A percentile compares a stretch with the other conserved stretches of the same genome.
Conservation (phyloP, 2,797 vertebrate species). For the Sebastes oblongus region DNA sequence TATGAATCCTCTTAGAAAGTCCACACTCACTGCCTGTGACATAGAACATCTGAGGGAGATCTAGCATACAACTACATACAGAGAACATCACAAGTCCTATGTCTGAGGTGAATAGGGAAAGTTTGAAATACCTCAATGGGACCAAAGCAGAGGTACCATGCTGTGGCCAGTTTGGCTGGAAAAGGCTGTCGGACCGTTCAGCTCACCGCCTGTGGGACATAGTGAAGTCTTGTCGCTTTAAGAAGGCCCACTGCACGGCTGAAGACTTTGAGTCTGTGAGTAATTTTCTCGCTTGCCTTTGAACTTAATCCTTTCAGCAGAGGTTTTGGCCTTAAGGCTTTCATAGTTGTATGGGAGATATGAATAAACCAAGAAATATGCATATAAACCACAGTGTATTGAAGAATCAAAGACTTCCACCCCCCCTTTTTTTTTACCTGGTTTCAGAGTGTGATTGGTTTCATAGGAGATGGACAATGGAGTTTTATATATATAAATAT, state of each 20-base stretch:
- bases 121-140: slow-evolving; percentile 48
- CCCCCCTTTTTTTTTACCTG: slow-evolving; percentile 53
- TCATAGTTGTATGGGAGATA: slow-evolving; percentile 67
- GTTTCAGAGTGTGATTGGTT: slow-evolving; percentile 65
- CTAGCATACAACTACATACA: slow-evolving; percentile 30
- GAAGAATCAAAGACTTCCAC: slow-evolving; percentile 73
- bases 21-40: slow-evolving; percentile 28
- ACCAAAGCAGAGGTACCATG: slow-evolving; percentile 37
- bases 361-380: slow-evolving; percentile 80
- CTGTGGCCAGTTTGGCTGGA: slow-evolving; percentile 50
- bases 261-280: slow-evolving; percentile 79
- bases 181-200: slow-evolving; percentile 42
- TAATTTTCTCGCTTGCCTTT: slow-evolving; percentile 82
- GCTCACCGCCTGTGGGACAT: slow-evolving; percentile 70
- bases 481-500: slow-evolving; percentile 9
- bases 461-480: slow-evolving; percentile 57
- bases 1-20: slow-evolving; percentile 43
- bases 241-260: slow-evolving; percentile 62
- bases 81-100: slow-evolving; percentile 21
- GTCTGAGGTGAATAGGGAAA: slow-evolving; percentile 22
- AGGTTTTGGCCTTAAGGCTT: slow-evolving; percentile 73
- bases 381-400: slow-evolving; percentile 71
- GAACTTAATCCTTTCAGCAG: slow-evolving; percentile 84
- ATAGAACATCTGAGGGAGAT: slow-evolving; percentile 35
- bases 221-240: slow-evolving; percentile 69